A percentile compares a stretch with the other conserved stretches of the same genome.
Evolutionary conservation across 2,797 vertebrate genomes (phyloP).

Genomic region (Pseudomugil tenellus): DNA sequence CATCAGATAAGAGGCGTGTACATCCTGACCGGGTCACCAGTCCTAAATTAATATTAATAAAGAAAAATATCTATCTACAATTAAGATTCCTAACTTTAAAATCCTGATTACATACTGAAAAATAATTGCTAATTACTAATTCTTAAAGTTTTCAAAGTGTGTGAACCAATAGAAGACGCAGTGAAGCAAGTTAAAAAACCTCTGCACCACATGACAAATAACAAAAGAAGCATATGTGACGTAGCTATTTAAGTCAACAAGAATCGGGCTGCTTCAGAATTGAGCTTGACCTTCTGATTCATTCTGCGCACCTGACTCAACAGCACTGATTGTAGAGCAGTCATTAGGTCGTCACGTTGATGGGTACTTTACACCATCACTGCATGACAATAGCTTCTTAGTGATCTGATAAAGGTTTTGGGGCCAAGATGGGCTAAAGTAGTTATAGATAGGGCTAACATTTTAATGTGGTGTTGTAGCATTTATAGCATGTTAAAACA

Average conservation of each 20-base stretch:
- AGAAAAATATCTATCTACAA: not conserved
- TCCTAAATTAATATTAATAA: not conserved
- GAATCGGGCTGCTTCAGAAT: not conserved
- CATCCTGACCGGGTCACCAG: no score
- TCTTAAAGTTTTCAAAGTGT: no score
- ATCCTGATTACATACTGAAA: not conserved
- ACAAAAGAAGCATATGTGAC: not conserved
- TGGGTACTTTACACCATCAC: not conserved
- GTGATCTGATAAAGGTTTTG: not conserved
- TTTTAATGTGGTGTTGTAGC: not conserved
- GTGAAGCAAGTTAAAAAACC: not conserved
- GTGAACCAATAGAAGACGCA: conserved; percentile 23
- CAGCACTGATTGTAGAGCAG: not conserved
- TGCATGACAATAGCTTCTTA: not conserved
- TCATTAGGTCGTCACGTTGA: not conserved
- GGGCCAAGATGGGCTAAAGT: not conserved
- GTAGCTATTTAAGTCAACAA: not conserved
- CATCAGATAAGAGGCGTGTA: no score
- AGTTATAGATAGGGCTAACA: not conserved
- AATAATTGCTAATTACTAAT: not conserved
- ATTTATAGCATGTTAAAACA: not conserved
- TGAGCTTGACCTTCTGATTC: conserved; percentile 1
- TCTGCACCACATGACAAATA: conserved; percentile 8
- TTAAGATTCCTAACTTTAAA: not conserved
- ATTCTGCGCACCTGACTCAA: not conserved